These are phyloP conservation scores for Archips crataeganus DNA, from an alignment of 2,888 invertebrate species.

Conservation along the genomic window DNA sequence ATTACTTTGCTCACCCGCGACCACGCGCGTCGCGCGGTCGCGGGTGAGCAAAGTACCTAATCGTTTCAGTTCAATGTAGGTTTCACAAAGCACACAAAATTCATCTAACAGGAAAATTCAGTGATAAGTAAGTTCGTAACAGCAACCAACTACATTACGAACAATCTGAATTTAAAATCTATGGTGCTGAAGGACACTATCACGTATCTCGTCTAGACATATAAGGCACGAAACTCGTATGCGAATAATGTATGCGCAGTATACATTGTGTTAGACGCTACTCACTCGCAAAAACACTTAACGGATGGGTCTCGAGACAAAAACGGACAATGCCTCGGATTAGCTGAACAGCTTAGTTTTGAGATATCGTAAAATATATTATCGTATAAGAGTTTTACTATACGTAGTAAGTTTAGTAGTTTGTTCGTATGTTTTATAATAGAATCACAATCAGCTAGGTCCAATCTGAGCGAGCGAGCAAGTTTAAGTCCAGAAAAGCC, in stretches of 20 bases:
- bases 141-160: background rate
- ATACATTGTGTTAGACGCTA: background rate
- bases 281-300: background rate
- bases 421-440: too few relatives aligned
- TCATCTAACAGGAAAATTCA: background rate
- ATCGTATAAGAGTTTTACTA: too few relatives aligned
- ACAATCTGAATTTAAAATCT: constrained; percentile 6
- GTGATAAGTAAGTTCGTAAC: background rate
- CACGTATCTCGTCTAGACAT: constrained; percentile 1
- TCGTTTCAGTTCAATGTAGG: too few relatives aligned
- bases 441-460: too few relatives aligned
- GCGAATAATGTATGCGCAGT: background rate
- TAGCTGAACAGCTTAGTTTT: background rate
- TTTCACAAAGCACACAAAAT: background rate
- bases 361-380: background rate
- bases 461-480: too few relatives aligned
- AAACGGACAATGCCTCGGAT: background rate
- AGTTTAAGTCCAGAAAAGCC: too few relatives aligned
- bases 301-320: background rate
- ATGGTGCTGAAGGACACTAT: background rate
- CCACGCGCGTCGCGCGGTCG: too few relatives aligned
- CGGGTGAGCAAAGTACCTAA: too few relatives aligned
- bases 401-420: too few relatives aligned
- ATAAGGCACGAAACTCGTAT: background rate
- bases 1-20: too few relatives aligned